Evolutionary conservation across 1,140 invertebrate genomes (phyloP).

Genomic region (Cydia amplana): DNA sequence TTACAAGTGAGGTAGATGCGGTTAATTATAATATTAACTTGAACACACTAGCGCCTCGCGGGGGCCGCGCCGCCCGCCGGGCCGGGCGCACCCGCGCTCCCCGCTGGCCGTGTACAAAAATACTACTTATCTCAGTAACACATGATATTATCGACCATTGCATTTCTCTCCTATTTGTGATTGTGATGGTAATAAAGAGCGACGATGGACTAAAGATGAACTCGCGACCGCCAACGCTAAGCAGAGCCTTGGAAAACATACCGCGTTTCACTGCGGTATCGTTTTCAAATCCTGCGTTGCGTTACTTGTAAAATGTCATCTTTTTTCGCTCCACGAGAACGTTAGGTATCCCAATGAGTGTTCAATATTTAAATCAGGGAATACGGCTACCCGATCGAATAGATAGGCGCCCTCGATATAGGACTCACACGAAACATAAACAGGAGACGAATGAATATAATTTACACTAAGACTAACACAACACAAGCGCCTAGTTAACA

Average conservation of each 20-base stretch:
- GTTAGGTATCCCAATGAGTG: not conserved
- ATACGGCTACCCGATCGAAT: not conserved
- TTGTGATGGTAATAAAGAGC: constrained; percentile 15
- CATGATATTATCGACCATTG: constrained; percentile 49
- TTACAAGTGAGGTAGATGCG: constrained; percentile 73
- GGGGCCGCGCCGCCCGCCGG: not conserved
- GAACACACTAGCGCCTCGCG: constrained; percentile 46
- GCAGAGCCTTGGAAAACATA: not conserved
- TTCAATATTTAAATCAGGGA: not conserved
- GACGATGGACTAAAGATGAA: not conserved
- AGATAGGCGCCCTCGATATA: not conserved
- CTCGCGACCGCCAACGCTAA: not conserved
- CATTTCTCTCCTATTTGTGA: constrained; percentile 49
- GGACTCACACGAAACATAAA: constrained; percentile 32
- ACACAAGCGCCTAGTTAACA: constrained; percentile 72
- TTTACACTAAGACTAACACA: constrained; percentile 72
- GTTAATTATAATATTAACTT: constrained; percentile 57
- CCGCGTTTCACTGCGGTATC: not conserved
- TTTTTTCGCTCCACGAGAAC: constrained; percentile 6
- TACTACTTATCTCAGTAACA: constrained; percentile 59
- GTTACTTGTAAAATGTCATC: not conserved
- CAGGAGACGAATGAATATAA: constrained; percentile 51
- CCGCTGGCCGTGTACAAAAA: constrained; percentile 56
- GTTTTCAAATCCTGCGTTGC: not conserved
- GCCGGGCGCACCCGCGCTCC: constrained; percentile 44